A percentile compares a stretch with the other conserved stretches of the same genome.
phyloP scores from a whole-genome alignment of 2,113 vertebrate genomes.

The Gopherus evgoodei region DNA sequence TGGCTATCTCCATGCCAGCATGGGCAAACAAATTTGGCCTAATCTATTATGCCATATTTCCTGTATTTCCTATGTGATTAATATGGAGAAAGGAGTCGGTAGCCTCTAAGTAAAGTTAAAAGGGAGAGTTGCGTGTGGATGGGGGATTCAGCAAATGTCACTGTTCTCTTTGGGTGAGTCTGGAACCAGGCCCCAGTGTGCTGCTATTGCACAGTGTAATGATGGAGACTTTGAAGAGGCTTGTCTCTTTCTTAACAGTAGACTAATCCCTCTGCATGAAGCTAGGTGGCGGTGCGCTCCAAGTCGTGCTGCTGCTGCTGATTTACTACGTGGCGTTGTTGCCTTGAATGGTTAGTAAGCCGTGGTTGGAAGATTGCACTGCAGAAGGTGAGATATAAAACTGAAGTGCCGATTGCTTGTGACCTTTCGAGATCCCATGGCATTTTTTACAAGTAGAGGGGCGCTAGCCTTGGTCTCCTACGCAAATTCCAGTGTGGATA shows the following conservation, averaged over 20 bases:
- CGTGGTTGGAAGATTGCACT: not conserved
- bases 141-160: not conserved
- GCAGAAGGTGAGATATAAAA: not conserved
- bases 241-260: not conserved
- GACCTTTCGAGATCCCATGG: not conserved
- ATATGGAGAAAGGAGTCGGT: not conserved
- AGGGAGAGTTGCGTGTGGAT: not conserved
- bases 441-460: not conserved
- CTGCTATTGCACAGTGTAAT: not conserved
- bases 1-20: not conserved
- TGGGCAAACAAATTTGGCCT: not conserved
- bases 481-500: not conserved
- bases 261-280: not conserved
- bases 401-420: not conserved
- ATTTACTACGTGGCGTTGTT: not conserved
- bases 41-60: not conserved
- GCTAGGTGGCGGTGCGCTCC: not conserved
- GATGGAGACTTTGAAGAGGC: not conserved
- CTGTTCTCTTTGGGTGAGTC: not conserved
- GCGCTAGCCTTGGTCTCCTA: not conserved
- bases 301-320: not conserved
- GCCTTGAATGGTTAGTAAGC: not conserved
- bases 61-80: not conserved
- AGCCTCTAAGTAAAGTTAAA: not conserved
- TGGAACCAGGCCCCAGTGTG: not conserved